Base-by-base conservation (phyloP, 2,888 invertebrate genomes). In the Polydesmus complanatus region DNA sequence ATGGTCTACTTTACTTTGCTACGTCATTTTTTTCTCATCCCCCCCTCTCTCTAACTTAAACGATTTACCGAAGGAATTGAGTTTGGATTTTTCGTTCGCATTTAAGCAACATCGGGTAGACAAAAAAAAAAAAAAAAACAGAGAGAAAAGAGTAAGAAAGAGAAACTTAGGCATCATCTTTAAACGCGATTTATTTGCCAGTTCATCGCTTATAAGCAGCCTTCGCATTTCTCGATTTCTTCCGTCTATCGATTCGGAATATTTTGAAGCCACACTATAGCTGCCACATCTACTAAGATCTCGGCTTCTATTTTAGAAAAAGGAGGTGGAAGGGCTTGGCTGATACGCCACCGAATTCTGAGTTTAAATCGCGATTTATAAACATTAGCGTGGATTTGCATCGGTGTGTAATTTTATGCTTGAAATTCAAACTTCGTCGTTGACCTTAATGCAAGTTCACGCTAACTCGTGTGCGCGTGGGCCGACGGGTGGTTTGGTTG, bases 351-450 rank as follows among this genome's bases (percentile, higher is more conserved):
- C n/a, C n/a, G n/a, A n/a, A n/a, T n/a, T n/a, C 14, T 8, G 37
- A 37, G 37, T 37, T 37, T 37, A 37, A 37, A 37, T 37, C 8
- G 37, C 37, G 37, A 37, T 37, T 37, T 37, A 37, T 37, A 37
- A 37, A 37, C 37, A 37, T 37, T 37, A 37, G 37, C 14, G 37
- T 37, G 37, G 37, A 37, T 37, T 37, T 37, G 37, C 37, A 37
- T 37, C 14, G 14, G 8, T 37, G 37, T 56, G 56, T 56, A 37
- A 56, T 56, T 56, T 56, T 37, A 56, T 56, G 56, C 56, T 56
- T 56, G 27, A 56, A 56, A 47, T 56, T 56, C 56, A 47, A 23
- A 47, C 56, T 56, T 27, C 21, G 56, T 56, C n/a, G 21, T 14
- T 37, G 37, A 14, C 37, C 8, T 8, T 37, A 37, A 37, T 37